Conservation (phyloP, 2,797 vertebrate species). For the Carcharodon carcharias region DNA sequence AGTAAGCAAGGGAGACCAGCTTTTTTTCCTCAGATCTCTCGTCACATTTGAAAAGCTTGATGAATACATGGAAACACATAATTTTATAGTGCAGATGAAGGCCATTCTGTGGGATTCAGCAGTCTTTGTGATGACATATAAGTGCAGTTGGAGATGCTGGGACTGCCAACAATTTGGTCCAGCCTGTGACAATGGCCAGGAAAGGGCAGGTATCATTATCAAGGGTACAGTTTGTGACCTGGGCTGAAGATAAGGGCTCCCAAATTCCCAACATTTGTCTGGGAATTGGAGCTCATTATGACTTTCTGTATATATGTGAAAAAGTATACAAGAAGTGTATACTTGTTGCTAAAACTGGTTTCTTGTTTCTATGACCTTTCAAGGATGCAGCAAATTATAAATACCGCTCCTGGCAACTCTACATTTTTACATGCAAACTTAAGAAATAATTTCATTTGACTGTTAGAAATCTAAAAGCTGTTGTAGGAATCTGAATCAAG, state of each 20-base stretch:
- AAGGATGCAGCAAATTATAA: background rate
- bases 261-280: background rate
- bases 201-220: background rate
- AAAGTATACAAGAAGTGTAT: background rate
- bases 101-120: background rate
- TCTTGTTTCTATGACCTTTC: constrained; percentile 65
- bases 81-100: background rate
- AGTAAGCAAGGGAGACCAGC: no score
- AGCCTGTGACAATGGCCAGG: background rate
- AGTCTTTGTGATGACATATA: background rate
- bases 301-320: background rate
- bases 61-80: background rate
- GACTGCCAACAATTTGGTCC: background rate
- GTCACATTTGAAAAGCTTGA: background rate
- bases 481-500: background rate
- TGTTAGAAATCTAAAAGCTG: background rate
- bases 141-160: background rate
- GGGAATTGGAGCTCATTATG: no score
- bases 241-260: background rate
- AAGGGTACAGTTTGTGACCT: background rate
- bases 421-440: background rate
- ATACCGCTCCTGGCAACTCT: background rate
- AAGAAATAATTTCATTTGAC: background rate
- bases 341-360: constrained; percentile 66
- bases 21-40: background rate